Evolutionary conservation across 2,888 invertebrate genomes (phyloP).

Genomic region (Deroplatys truncata): DNA sequence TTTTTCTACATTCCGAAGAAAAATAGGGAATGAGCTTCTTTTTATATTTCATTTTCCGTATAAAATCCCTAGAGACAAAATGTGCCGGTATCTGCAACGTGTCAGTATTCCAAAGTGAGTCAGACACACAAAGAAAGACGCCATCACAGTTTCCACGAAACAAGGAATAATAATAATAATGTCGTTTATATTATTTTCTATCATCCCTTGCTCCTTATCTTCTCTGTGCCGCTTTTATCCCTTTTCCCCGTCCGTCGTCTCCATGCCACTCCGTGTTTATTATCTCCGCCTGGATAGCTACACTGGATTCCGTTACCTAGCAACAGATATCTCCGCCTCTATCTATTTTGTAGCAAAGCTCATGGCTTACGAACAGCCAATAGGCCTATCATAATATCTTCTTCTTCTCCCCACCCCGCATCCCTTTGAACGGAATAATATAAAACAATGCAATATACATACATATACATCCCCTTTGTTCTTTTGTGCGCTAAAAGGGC

Average conservation of each 20-base stretch:
- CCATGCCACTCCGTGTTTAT: neutral
- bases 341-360: slow-evolving; percentile 9
- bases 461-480: neutral
- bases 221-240: neutral
- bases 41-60: neutral
- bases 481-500: neutral
- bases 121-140: neutral
- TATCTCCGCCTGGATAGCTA: slow-evolving; percentile 1
- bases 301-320: slow-evolving; percentile 2
- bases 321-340: slow-evolving; percentile 16
- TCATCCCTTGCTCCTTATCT: neutral
- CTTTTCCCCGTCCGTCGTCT: neutral
- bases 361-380: slow-evolving; percentile 18
- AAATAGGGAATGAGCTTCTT: neutral
- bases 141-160: neutral
- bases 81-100: neutral
- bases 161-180: neutral
- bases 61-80: neutral
- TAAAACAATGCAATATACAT: neutral
- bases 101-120: neutral
- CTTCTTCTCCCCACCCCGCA: neutral
- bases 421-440: neutral
- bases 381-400: slow-evolving; percentile 13
- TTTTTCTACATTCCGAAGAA: neutral
- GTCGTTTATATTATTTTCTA: slow-evolving; percentile 10